Evolutionary conservation across 2,888 invertebrate species (phyloP).

Genomic region (Peribatodes rhomboidaria): DNA sequence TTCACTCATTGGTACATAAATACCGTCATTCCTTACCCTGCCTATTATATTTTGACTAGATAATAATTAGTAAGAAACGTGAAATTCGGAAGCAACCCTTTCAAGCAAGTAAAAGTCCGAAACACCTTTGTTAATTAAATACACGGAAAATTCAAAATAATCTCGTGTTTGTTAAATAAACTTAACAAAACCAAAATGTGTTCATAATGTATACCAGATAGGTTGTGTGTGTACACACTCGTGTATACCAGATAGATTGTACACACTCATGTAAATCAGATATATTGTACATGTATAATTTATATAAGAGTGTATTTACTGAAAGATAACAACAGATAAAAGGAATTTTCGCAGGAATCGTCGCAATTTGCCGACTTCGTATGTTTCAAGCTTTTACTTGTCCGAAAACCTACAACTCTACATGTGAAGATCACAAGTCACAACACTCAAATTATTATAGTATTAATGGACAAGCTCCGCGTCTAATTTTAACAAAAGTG

Average conservation of each 20-base stretch:
- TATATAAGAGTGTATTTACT: too few relatives aligned
- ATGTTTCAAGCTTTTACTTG: constrained; percentile 52
- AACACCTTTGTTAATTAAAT: constrained; percentile 12
- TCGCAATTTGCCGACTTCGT: background rate
- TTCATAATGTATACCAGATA: background rate
- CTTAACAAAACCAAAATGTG: background rate
- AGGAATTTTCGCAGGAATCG: background rate
- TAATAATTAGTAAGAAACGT: constrained; percentile 44
- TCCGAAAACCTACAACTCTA: constrained; percentile 57
- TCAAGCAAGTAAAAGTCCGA: constrained; percentile 54
- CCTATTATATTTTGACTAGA: constrained; percentile 41
- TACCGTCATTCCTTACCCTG: constrained; percentile 45
- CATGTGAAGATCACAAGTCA: constrained; percentile 57
- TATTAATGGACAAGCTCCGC: background rate
- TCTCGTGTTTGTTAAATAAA: background rate
- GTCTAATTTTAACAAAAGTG: too few relatives aligned
- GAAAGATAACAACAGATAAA: too few relatives aligned
- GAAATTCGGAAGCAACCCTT: constrained; percentile 60
- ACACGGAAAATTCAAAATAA: background rate
- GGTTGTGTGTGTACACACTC: too few relatives aligned
- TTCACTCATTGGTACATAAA: constrained; percentile 24
- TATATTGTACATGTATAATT: too few relatives aligned
- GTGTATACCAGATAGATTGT: too few relatives aligned
- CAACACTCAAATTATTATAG: constrained; percentile 53
- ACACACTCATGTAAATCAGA: too few relatives aligned